Base-by-base conservation (phyloP, 2,888 invertebrate species). In the Pilophorus perplexus region DNA sequence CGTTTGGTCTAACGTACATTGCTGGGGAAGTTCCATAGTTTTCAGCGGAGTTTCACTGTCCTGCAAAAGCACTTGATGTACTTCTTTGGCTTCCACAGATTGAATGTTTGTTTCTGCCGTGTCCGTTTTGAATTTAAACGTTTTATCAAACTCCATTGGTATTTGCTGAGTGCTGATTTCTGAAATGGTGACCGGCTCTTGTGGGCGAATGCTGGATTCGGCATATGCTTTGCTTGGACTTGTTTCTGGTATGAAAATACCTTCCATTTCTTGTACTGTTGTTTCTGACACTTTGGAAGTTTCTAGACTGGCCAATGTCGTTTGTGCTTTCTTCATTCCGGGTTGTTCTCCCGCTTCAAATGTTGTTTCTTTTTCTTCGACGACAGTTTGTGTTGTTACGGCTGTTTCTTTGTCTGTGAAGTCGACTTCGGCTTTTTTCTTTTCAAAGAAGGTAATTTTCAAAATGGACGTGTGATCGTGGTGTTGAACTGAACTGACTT, bases 211-310 rank as follows among this genome's bases (percentile, higher is more conserved):
- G 20, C 79, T 81, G 37, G 81, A 74, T 73, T 83, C 82, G n/a
- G 87, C 88, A 48, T 77, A 75, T 20, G 78, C 82, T 65, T 75
- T 74, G 14, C 78, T 77, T 68, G 83, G 84, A 60, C 81, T 79
- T 52, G 79, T 79, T 65, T 79, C 80, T 14, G 80, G 74, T 12
- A 77, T 72, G 23, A 87, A 80, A 48, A 81, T 78, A 48, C 79
- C 80, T 79, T 87, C 87, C 42, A 82, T 82, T 78, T 89, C 89
- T 76, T 87, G 85, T 6, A 84, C 74, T n/a, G 83, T 75, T 0
- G 85, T 80, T 72, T 83, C 80, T 5, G 81, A 80, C 25, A 81
- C 74, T 73, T 83, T 82, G 71, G 84, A 83, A 44, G 80, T 78
- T 75, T 85, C 84, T 60, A 87, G 76, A 52, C 82, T 78, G 50